A percentile compares a stretch with the other conserved stretches of the same genome.
Evolutionary conservation across 2,113 vertebrate genomes (phyloP).

Genomic region (Corythornis vintsioides): DNA sequence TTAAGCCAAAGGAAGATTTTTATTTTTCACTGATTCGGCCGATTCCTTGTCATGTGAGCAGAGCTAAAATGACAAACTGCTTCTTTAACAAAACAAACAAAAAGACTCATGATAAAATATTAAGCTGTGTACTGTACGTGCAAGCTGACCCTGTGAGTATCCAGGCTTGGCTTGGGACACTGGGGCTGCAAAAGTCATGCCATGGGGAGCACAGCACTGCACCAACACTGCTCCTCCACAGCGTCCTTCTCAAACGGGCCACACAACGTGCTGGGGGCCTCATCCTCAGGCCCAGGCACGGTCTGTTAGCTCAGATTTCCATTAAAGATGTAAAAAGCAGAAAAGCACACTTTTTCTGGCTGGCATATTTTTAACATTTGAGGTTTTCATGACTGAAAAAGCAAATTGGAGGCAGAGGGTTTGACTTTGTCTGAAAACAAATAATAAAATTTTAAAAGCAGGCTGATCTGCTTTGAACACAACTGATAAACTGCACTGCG

Average conservation of each 20-base stretch:
- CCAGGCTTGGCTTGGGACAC: neutral
- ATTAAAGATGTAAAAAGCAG: neutral
- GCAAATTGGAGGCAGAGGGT: neutral
- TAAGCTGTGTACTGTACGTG: slow-evolving; percentile 50
- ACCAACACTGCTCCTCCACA: no score
- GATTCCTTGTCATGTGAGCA: slow-evolving; percentile 15
- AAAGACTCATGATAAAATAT: slow-evolving; percentile 8
- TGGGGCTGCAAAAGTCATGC: no score
- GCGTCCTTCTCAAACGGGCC: no score
- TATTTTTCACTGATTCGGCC: slow-evolving; percentile 54
- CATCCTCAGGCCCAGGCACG: no score
- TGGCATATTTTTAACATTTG: neutral
- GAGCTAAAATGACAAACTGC: slow-evolving; percentile 40
- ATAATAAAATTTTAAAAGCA: neutral
- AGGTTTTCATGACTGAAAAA: neutral
- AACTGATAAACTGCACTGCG: neutral
- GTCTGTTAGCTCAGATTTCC: neutral
- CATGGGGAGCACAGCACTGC: no score
- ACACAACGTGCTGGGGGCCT: no score
- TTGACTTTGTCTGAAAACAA: neutral
- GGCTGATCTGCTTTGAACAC: neutral
- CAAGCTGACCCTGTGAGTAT: slow-evolving; percentile 44
- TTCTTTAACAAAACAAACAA: neutral
- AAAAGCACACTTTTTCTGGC: neutral
- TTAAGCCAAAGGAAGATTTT: slow-evolving; percentile 42